Percentiles rank a stretch among this genome's conserved stretches.
Conservation (phyloP, 2,113 vertebrate genomes). For the Gambusia affinis region DNA sequence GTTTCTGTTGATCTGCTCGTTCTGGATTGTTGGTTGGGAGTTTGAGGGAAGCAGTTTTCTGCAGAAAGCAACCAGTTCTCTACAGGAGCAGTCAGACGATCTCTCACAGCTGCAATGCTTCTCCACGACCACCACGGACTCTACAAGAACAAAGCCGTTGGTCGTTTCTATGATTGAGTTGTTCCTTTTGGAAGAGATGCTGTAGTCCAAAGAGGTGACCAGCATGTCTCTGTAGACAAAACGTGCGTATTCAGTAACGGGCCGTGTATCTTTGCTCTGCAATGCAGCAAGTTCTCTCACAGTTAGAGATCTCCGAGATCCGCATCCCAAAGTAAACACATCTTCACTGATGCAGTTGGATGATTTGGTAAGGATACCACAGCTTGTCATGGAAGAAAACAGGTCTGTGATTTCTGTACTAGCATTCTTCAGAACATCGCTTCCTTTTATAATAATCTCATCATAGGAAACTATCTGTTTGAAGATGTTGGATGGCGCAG, state of each 20-base stretch:
- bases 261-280: neutral
- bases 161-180: rapidly evolving
- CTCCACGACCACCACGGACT: neutral
- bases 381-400: conserved; percentile 11
- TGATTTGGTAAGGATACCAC: neutral
- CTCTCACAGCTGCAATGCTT: conserved; percentile 7
- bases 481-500: neutral
- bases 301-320: conserved; percentile 8
- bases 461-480: neutral
- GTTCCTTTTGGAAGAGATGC: neutral
- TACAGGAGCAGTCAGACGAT: neutral
- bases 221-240: neutral
- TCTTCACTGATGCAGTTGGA: neutral
- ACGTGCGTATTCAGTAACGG: neutral
- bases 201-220: neutral
- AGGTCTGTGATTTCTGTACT: neutral
- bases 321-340: neutral
- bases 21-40: neutral
- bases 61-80: conserved; percentile 1
- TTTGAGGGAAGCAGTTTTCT: neutral
- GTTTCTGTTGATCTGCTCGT: conserved; percentile 3
- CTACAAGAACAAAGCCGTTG: neutral
- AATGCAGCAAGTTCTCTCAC: neutral
- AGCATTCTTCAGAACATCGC: neutral
- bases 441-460: neutral